phyloP scores from a whole-genome alignment of 2,888 invertebrate genomes.

The Caenorhabditis sinica region DNA sequence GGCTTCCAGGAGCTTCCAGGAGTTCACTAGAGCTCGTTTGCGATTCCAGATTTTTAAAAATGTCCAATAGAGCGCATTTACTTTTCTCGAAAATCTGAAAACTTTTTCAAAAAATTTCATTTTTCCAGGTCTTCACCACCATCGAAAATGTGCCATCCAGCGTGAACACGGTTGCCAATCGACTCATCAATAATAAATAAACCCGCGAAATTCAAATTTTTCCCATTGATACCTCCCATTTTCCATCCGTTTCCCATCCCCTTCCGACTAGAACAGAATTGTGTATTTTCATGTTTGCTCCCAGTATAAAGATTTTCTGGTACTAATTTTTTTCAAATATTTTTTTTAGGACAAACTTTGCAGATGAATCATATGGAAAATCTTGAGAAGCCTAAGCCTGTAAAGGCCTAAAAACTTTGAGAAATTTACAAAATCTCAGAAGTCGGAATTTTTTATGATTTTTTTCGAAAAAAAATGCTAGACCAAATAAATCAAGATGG shows the following conservation, averaged over 20 bases:
- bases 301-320: too few species aligned
- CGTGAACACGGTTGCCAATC: constrained; percentile 77
- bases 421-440: too few species aligned
- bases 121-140: constrained; percentile 72
- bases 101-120: not conserved
- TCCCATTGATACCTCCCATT: not conserved
- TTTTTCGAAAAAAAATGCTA: too few species aligned
- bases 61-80: too few species aligned
- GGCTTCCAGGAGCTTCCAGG: too few species aligned
- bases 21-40: not conserved
- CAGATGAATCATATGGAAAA: too few species aligned
- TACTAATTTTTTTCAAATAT: too few species aligned
- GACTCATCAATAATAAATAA: constrained; percentile 76
- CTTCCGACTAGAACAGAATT: constrained; percentile 16
- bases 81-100: not conserved
- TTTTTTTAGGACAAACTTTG: too few species aligned
- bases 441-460: too few species aligned
- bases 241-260: not conserved
- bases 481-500: too few species aligned
- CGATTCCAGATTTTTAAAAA: not conserved
- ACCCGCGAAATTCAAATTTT: not conserved
- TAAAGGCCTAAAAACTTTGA: too few species aligned
- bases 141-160: constrained; percentile 78
- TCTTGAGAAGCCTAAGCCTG: too few species aligned
- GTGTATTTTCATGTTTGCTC: not conserved